These are phyloP conservation scores for Prenolepis imparis DNA, from an alignment of 2,888 invertebrate genomes.

Conservation along the genomic window DNA sequence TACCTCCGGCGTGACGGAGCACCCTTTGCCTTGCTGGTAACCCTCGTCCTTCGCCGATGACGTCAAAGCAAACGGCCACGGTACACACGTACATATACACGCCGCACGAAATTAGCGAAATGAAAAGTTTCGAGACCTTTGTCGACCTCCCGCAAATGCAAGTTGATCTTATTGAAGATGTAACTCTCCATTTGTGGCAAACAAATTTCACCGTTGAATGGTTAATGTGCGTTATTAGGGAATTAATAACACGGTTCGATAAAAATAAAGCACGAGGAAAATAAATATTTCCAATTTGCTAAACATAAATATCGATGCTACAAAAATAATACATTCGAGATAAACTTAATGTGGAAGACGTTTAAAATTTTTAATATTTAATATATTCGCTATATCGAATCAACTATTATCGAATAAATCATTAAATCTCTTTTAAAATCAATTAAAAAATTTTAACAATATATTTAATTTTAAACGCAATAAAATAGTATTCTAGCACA, in stretches of 20 bases:
- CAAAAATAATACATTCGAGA: too few relatives aligned
- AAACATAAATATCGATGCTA: neutral
- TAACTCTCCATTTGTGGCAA: neutral
- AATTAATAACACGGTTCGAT: neutral
- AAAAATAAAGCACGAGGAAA: neutral
- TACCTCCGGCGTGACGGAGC: slow-evolving; percentile 52
- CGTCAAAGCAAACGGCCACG: slow-evolving; percentile 67
- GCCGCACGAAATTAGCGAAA: neutral
- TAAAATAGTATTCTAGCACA: too few relatives aligned
- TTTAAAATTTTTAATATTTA: too few relatives aligned
- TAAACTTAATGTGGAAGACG: too few relatives aligned
- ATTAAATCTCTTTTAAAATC: too few relatives aligned
- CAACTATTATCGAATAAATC: too few relatives aligned
- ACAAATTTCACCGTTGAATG: neutral
- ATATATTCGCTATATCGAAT: too few relatives aligned
- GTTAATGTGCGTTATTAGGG: neutral
- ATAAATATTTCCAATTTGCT: neutral
- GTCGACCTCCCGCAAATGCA: neutral
- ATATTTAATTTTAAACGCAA: too few relatives aligned
- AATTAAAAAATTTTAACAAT: too few relatives aligned
- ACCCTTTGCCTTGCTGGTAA: slow-evolving; percentile 54
- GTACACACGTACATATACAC: slow-evolving; percentile 1
- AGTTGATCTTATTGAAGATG: neutral
- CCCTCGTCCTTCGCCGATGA: slow-evolving; percentile 52
- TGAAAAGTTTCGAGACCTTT: slow-evolving; percentile 7